Conservation (phyloP, 2,888 invertebrate species). For the Callyntrura guangdongensis region DNA sequence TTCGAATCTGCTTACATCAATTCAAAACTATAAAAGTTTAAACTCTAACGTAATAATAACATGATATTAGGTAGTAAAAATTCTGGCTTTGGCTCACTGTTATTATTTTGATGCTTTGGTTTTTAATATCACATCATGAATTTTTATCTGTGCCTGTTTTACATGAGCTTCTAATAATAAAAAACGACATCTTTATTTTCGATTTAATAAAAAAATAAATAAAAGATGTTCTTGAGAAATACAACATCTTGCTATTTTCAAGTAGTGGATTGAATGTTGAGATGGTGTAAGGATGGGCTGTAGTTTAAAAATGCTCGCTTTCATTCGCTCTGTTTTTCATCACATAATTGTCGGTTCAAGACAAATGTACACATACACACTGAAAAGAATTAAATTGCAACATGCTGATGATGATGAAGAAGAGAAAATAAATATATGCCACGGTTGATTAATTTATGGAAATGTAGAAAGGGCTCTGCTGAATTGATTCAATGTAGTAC, state of each 20-base stretch:
- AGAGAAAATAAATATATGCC: conserved; percentile 24
- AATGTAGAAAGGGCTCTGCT: background rate
- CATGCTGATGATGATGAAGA: background rate
- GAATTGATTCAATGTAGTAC: background rate
- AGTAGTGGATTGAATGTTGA: background rate
- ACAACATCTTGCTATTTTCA: background rate
- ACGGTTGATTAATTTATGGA: conserved; percentile 47
- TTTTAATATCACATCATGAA: background rate
- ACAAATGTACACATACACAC: background rate
- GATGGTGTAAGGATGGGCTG: no score
- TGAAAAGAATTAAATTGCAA: conserved; percentile 19
- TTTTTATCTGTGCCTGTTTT: background rate
- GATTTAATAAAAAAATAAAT: background rate
- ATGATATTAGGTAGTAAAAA: background rate
- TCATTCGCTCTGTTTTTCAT: background rate
- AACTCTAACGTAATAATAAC: no score
- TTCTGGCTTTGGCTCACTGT: background rate
- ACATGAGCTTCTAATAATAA: conserved; percentile 36
- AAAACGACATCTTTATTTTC: conserved; percentile 24
- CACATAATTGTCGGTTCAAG: background rate
- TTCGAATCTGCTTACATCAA: background rate
- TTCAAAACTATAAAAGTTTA: background rate
- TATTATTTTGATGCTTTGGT: background rate
- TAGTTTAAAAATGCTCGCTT: background rate
- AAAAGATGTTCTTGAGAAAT: background rate